Conservation (phyloP, 64 coral and sea anemone species). For the Dendronephthya gigantea region DNA sequence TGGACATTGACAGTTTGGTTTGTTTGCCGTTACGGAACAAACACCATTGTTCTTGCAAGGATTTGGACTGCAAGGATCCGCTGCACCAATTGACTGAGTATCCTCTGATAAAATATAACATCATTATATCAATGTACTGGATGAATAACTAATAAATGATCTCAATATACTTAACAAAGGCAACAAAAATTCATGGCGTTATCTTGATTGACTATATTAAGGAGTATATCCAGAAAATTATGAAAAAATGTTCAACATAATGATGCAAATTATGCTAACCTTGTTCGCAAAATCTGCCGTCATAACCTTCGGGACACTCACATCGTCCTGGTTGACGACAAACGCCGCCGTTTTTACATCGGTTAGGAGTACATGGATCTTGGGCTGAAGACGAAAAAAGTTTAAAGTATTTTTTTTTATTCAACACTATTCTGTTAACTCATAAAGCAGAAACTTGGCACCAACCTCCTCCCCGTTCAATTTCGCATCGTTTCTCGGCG, state of each 20-base stretch:
- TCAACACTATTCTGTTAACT: too few species aligned
- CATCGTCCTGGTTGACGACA: conserved; percentile 12
- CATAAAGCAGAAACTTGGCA: neutral
- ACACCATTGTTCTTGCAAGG: conserved; percentile 51
- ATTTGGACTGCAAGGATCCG: conserved; percentile 42
- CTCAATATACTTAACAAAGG: too few species aligned
- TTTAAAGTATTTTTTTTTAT: too few species aligned
- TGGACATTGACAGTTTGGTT: conserved; percentile 26
- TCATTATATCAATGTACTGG: too few species aligned
- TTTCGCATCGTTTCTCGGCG: conserved; percentile 26
- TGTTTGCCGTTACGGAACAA: conserved; percentile 19
- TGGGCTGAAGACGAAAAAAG: conserved; percentile 15
- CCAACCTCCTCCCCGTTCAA: conserved; percentile 65
- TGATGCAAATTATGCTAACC: too few species aligned
- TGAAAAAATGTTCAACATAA: too few species aligned
- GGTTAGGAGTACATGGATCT: conserved; percentile 45
- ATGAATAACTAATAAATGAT: too few species aligned
- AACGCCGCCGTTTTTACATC: conserved; percentile 43
- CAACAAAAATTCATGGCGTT: too few species aligned
- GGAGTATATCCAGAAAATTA: too few species aligned
- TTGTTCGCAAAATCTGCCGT: neutral
- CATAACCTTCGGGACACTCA: neutral
- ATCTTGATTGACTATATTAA: too few species aligned
- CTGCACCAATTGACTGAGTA: neutral
- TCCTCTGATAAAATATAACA: neutral